Evolutionary conservation across 2,797 vertebrate species (phyloP).

Genomic region (Erithacus rubecula): DNA sequence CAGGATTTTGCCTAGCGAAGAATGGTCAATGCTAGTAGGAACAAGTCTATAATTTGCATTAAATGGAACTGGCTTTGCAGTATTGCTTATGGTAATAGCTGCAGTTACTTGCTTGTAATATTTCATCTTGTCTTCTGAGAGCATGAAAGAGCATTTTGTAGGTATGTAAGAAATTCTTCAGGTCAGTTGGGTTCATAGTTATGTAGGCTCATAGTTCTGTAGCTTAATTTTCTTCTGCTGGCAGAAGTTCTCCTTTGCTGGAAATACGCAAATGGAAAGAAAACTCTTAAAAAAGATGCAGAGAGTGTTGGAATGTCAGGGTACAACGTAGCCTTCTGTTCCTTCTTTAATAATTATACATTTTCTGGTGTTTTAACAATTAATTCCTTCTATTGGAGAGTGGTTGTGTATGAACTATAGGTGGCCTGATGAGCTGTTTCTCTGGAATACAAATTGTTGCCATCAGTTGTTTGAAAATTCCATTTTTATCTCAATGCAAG

Average conservation of each 20-base stretch:
- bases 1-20: neutral
- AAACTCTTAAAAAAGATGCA: neutral
- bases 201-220: neutral
- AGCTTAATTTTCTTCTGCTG: conserved; percentile 5
- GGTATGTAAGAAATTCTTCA: neutral
- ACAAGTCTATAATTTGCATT: conserved; percentile 17
- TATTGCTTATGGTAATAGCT: neutral
- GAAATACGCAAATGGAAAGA: neutral
- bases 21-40: neutral
- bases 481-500: neutral
- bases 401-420: neutral
- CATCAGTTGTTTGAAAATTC: neutral
- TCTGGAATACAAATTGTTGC: neutral
- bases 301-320: neutral
- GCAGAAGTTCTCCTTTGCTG: neutral
- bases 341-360: neutral
- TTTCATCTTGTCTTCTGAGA: conserved; percentile 17
- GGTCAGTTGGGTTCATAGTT: conserved; percentile 17
- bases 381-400: neutral
- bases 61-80: neutral
- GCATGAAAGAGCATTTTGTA: conserved; percentile 3
- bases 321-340: neutral
- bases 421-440: neutral
- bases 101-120: conserved; percentile 23
- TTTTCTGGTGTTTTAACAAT: neutral